Evolutionary conservation across 2,797 vertebrate species (phyloP).

Genomic region (Falco biarmicus): DNA sequence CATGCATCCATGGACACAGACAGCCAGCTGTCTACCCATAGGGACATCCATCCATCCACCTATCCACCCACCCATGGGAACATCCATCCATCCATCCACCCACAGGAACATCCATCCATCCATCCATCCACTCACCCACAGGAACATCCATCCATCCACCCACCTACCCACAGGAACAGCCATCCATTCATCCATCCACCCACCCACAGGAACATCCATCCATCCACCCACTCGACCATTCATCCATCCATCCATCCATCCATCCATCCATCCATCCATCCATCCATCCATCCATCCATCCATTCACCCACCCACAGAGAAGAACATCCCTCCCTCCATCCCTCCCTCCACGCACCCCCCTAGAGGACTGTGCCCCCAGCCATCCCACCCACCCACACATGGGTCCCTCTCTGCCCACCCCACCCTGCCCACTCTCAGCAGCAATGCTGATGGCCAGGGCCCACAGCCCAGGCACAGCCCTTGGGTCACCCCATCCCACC

Average conservation of each 20-base stretch:
- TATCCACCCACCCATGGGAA: no score
- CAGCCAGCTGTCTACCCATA: no score
- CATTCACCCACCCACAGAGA: background rate
- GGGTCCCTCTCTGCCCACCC: no score
- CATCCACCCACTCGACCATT: no score
- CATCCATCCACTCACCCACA: background rate
- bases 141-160: background rate
- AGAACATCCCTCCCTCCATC: background rate
- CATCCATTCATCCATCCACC: background rate
- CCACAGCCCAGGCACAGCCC: background rate
- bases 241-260: background rate
- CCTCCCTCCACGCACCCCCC: background rate
- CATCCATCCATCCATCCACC: no score
- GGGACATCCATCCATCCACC: background rate
- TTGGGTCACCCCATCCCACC: background rate
- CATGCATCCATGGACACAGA: background rate
- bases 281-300: background rate
- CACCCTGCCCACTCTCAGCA: background rate
- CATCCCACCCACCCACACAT: background rate
- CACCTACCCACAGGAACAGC: background rate
- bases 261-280: background rate
- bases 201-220: background rate
- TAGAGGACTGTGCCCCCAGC: background rate
- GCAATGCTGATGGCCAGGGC: accelerated
- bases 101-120: no score